Percentiles rank a stretch among this genome's conserved stretches.
These are phyloP conservation scores for Ophion obscuratus DNA, from an alignment of 2,888 invertebrate genomes.

Conservation along the genomic window DNA sequence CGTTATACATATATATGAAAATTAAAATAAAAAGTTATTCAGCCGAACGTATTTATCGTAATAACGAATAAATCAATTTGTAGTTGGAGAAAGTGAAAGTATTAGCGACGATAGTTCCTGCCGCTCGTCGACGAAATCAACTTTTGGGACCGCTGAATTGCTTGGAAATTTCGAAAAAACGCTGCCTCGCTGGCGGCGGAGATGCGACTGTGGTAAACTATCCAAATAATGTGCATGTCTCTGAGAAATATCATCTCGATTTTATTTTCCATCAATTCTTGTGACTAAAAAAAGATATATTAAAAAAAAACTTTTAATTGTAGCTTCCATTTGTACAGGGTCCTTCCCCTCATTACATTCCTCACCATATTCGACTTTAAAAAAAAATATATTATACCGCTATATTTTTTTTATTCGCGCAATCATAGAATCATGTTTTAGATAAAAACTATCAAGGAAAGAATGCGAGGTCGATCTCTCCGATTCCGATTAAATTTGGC, in stretches of 20 bases:
- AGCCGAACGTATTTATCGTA: background rate
- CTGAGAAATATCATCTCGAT: background rate
- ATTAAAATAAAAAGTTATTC: background rate
- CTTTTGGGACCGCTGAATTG: conserved; percentile 60
- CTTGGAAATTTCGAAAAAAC: conserved; percentile 64
- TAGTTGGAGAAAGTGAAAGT: conserved; percentile 62
- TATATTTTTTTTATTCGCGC: background rate
- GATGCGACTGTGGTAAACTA: conserved; percentile 68
- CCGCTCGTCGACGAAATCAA: conserved; percentile 67
- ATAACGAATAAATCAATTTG: background rate
- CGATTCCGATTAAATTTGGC: too few species aligned
- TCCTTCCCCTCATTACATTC: too few species aligned
- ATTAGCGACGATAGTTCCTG: conserved; percentile 68
- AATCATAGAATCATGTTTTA: background rate
- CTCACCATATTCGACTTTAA: too few species aligned
- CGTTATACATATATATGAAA: background rate
- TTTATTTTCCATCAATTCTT: too few species aligned
- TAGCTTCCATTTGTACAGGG: too few species aligned
- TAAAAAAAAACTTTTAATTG: too few species aligned
- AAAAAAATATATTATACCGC: too few species aligned
- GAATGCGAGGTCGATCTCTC: too few species aligned
- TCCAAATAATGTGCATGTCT: too few species aligned
- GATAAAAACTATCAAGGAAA: background rate
- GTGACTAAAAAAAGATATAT: too few species aligned
- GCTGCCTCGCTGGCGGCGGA: conserved; percentile 25